Evolutionary conservation across 2,888 invertebrate genomes (phyloP), one percentile per base, ranked within the genome.

Genomic region (Conchocele bisecta): DNA sequence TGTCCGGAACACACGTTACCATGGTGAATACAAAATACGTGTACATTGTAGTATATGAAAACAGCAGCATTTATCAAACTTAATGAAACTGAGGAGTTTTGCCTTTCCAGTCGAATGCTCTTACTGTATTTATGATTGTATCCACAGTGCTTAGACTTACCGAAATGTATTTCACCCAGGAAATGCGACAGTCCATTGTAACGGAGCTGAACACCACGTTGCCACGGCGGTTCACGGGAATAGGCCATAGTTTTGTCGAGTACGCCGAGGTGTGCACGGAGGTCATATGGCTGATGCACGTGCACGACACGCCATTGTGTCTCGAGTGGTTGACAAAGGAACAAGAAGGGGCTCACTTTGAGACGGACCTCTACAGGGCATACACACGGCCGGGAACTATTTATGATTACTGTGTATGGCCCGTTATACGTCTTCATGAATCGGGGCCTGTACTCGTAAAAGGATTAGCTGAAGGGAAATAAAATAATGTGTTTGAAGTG

Each of bases 341-440:
- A 13, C 70, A 77, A 31, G 77, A 77, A 41, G 73, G 73, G 22
- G 29, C 59, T 2, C 0, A 54, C 28, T 77, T 77, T 42, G 60
- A 60, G 6, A 56, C 59, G n/a, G 73, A 73, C 31, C 44, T 67
- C 1, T 77, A 73, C 46, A 63, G 57, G n/a, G 22, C 54, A 6
- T 77, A 67, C 17, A 77, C 70, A 6, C 35, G 39, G 29, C 64
- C 69, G 1, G 77, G 77, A 33, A 63, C 64, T 9, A 35, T 67
- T 48, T 73, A 57, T 59, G 77, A 77, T 28, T 77, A 77, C 48
- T 77, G 77, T 60, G 70, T 77, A 0, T 77, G 77, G 77, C 77
- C 77, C 0, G 70, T 77, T 15, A 64, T 77, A 1, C 33, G 73
- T 13, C 22, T 77, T 28, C 63, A 73, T 26, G 66, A 60, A 50